A percentile compares a stretch with the other conserved stretches of the same genome.
phyloP scores from a whole-genome alignment of 2,113 vertebrate species.

The Alethe diademata region DNA sequence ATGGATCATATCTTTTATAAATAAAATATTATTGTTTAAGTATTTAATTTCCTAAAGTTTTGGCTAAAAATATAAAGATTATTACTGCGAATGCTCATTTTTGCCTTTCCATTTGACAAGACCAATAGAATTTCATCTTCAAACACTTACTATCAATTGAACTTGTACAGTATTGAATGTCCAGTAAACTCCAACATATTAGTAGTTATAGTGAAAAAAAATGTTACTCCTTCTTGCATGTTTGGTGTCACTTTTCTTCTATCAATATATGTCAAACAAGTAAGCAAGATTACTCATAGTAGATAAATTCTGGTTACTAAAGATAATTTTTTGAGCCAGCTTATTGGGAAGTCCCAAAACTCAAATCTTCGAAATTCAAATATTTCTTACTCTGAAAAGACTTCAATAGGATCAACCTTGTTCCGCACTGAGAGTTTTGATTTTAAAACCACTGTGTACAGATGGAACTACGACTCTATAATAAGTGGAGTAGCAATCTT shows the following conservation, averaged over 20 bases:
- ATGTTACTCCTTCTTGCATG: neutral
- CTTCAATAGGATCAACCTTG: neutral
- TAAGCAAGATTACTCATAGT: neutral
- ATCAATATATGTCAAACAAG: neutral
- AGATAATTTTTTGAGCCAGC: neutral
- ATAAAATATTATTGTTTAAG: neutral
- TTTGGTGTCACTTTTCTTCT: neutral
- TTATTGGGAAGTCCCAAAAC: neutral
- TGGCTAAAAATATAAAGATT: neutral
- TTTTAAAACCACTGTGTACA: neutral
- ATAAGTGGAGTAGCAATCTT: neutral
- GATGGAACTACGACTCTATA: neutral
- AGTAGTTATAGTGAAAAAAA: neutral
- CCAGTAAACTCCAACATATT: neutral
- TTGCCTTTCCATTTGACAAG: neutral
- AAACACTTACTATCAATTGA: neutral
- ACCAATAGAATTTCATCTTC: neutral
- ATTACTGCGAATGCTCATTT: neutral
- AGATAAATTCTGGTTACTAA: neutral
- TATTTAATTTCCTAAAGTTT: neutral
- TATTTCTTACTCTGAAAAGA: neutral
- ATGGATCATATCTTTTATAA: neutral
- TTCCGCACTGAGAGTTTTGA: neutral
- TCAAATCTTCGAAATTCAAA: neutral
- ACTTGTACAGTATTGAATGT: neutral